A percentile compares a stretch with the other conserved stretches of the same genome.
Conservation (phyloP, 2,888 invertebrate species). For the Drosophila longiperda region DNA sequence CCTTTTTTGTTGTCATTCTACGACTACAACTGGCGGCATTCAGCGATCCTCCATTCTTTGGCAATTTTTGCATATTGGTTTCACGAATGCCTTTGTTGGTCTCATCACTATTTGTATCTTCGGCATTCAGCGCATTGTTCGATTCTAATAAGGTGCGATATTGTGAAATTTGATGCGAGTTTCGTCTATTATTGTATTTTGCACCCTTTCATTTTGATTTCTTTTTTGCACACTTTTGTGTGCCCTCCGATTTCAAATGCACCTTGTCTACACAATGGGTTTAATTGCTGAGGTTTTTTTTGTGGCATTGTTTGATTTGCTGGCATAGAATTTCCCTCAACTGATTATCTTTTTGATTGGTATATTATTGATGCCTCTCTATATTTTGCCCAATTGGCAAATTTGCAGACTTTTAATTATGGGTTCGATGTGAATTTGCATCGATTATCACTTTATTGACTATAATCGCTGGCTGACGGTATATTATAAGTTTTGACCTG, state of each 20-base stretch:
- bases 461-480: constrained; percentile 2
- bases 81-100: constrained; percentile 38
- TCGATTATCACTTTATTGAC: constrained; percentile 30
- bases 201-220: constrained; percentile 53
- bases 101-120: constrained; percentile 43
- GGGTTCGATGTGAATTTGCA: constrained; percentile 32
- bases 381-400: constrained; percentile 60
- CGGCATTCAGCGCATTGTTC: constrained; percentile 56
- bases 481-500: not conserved
- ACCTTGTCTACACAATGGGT: constrained; percentile 36
- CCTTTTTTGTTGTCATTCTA: constrained; percentile 58
- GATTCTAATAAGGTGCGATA: constrained; percentile 79
- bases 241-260: constrained; percentile 20
- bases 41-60: constrained; percentile 29
- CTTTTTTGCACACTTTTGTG: constrained; percentile 37
- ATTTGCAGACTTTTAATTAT: constrained; percentile 47
- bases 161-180: constrained; percentile 82
- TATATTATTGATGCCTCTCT: constrained; percentile 67
- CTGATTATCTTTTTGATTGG: constrained; percentile 68
- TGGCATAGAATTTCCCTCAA: constrained; percentile 36
- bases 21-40: constrained; percentile 19
- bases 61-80: constrained; percentile 58
- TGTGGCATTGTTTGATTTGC: constrained; percentile 47
- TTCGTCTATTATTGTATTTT: constrained; percentile 58
- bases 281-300: constrained; percentile 64